These are phyloP conservation scores for Hippocampus abdominalis DNA, from an alignment of 2,113 vertebrate species.

Conservation along the genomic window DNA sequence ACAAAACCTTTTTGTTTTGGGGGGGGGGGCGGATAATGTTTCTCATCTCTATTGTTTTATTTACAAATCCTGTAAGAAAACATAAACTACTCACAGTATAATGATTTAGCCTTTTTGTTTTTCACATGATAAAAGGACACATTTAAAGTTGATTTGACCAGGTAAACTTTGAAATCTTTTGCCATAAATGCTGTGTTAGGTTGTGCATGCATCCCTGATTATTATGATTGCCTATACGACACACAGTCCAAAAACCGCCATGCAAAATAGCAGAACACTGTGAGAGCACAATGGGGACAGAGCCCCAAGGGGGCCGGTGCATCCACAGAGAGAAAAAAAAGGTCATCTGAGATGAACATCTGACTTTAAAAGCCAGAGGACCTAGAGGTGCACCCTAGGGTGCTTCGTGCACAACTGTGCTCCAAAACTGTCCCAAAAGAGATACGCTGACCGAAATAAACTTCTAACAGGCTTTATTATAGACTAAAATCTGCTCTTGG, in stretches of 20 bases:
- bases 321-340: slow-evolving; percentile 38
- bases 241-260: too few species aligned
- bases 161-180: not conserved
- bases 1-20: not conserved
- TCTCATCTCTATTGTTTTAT: not conserved
- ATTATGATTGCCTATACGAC: not conserved
- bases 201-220: not conserved
- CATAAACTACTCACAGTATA: too few species aligned
- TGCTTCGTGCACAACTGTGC: slow-evolving; percentile 35
- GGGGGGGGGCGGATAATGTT: not conserved
- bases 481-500: not conserved
- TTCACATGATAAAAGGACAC: not conserved
- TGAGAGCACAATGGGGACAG: slow-evolving; percentile 18
- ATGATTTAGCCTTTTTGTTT: not conserved
- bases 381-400: slow-evolving; percentile 27
- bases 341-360: slow-evolving; percentile 48
- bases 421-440: slow-evolving; percentile 28
- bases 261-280: not conserved
- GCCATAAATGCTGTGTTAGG: not conserved
- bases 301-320: slow-evolving; percentile 26
- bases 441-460: not conserved
- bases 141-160: not conserved
- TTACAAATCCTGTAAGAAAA: not conserved
- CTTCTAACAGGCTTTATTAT: not conserved
- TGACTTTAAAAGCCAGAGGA: slow-evolving; percentile 39